Conservation (phyloP, 1,140 invertebrate genomes). For the Aethina tumida region DNA sequence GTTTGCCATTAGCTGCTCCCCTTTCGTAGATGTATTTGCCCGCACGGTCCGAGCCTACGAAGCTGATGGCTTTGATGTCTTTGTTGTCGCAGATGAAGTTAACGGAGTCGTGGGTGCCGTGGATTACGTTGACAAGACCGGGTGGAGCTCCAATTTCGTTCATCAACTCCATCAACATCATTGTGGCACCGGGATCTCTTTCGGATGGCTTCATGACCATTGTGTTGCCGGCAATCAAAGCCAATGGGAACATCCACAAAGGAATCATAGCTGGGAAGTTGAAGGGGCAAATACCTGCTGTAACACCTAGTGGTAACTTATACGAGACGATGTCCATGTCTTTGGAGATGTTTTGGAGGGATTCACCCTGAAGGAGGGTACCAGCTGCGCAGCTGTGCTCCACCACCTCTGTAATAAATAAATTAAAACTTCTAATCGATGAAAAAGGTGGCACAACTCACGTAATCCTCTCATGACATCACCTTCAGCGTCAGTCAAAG, state of each 20-base stretch:
- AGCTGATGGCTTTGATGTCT: slow-evolving; percentile 94
- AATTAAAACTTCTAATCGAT: no score
- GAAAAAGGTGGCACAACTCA: slow-evolving; percentile 42
- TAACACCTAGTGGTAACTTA: slow-evolving; percentile 81
- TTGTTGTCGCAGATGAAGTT: slow-evolving; percentile 97
- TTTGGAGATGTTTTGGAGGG: slow-evolving; percentile 79
- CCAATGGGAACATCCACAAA: slow-evolving; percentile 96
- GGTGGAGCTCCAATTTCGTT: slow-evolving; percentile 87
- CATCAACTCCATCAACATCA: slow-evolving; percentile 86
- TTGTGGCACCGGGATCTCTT: slow-evolving; percentile 90
- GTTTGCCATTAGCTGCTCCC: slow-evolving; percentile 75
- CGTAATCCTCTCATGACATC: slow-evolving; percentile 95
- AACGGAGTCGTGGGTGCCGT: slow-evolving; percentile 87
- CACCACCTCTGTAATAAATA: slow-evolving; percentile 70
- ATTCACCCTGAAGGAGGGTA: slow-evolving; percentile 85
- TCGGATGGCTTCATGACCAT: slow-evolving; percentile 86
- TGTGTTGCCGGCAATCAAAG: slow-evolving; percentile 81
- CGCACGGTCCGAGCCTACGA: slow-evolving; percentile 94
- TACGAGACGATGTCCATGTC: slow-evolving; percentile 91
- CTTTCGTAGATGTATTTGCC: slow-evolving; percentile 94
- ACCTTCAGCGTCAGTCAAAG: slow-evolving; percentile 92
- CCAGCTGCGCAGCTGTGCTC: slow-evolving; percentile 94
- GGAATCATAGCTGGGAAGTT: slow-evolving; percentile 99
- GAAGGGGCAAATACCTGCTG: slow-evolving; percentile 64
- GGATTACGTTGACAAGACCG: slow-evolving; percentile 92